Percentiles rank a stretch among this genome's conserved stretches.
phyloP scores from a whole-genome alignment of 2,797 vertebrate genomes.

The Spinibarbus caldwelli region DNA sequence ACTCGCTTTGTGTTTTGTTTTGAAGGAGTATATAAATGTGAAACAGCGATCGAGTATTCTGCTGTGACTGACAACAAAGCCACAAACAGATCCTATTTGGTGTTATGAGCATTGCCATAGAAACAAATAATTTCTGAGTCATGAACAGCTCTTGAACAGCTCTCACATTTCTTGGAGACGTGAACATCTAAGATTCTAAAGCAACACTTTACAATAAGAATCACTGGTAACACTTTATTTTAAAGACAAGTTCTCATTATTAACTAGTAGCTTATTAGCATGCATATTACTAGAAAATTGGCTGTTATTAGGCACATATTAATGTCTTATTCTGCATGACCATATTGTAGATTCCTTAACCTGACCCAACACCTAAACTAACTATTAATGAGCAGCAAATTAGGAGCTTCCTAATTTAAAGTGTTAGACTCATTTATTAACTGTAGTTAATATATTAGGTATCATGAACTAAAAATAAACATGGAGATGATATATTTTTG shows the following conservation, averaged over 20 bases:
- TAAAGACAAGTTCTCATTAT: background rate
- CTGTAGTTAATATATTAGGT: background rate
- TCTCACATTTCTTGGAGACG: background rate
- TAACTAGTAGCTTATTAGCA: background rate
- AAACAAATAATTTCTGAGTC: conserved; percentile 8
- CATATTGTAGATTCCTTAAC: background rate
- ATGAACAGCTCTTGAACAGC: background rate
- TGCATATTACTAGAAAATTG: background rate
- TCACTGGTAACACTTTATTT: background rate
- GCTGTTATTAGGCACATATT: background rate
- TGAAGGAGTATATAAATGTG: background rate
- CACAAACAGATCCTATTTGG: background rate
- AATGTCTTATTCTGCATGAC: background rate
- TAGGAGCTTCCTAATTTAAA: background rate
- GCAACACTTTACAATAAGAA: background rate
- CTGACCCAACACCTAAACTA: background rate
- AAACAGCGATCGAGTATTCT: background rate
- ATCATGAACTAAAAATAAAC: background rate
- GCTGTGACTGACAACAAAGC: background rate
- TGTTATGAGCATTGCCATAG: background rate
- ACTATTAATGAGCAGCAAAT: background rate
- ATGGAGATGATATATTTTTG: background rate
- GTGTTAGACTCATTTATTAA: background rate
- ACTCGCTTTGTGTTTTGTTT: background rate
- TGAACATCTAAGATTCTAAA: background rate